These are phyloP conservation scores for Tapirus indicus DNA, from an alignment of 2,797 vertebrate genomes.

Conservation along the genomic window DNA sequence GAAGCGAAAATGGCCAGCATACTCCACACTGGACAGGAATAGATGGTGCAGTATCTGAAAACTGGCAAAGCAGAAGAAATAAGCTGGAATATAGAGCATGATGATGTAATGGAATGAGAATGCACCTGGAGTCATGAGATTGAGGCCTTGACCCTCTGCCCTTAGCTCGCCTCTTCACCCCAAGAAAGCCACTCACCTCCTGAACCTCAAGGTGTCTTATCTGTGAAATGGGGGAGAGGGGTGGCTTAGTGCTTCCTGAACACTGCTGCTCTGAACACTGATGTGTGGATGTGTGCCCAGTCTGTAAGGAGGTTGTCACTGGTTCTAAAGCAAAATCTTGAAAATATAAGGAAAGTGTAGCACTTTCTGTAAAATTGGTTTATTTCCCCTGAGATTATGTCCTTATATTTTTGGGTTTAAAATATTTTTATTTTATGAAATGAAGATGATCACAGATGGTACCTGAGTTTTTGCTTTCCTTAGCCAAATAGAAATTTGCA, in stretches of 20 bases:
- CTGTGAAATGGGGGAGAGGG: neutral
- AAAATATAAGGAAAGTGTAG: neutral
- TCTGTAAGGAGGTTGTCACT: neutral
- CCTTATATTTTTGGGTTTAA: neutral
- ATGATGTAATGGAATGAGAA: neutral
- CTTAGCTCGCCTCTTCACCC: neutral
- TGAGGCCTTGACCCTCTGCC: neutral
- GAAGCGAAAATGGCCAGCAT: neutral
- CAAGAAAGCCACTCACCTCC: neutral
- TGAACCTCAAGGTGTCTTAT: neutral
- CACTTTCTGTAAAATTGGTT: neutral
- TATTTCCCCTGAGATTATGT: neutral
- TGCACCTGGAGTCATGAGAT: neutral
- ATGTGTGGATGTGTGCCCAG: neutral
- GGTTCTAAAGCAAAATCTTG: neutral
- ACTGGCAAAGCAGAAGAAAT: neutral
- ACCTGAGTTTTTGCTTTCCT: neutral
- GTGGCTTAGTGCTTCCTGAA: neutral
- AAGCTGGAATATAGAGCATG: neutral
- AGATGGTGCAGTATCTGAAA: neutral
- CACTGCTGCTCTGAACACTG: neutral
- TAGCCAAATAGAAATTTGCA: neutral
- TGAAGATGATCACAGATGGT: neutral
- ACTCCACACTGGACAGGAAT: neutral
- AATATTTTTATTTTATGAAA: slow-evolving; percentile 11